Percentiles rank a stretch among this genome's conserved stretches.
Evolutionary conservation across 2,797 vertebrate genomes (phyloP).

Genomic region (Onychomys arenicola): DNA sequence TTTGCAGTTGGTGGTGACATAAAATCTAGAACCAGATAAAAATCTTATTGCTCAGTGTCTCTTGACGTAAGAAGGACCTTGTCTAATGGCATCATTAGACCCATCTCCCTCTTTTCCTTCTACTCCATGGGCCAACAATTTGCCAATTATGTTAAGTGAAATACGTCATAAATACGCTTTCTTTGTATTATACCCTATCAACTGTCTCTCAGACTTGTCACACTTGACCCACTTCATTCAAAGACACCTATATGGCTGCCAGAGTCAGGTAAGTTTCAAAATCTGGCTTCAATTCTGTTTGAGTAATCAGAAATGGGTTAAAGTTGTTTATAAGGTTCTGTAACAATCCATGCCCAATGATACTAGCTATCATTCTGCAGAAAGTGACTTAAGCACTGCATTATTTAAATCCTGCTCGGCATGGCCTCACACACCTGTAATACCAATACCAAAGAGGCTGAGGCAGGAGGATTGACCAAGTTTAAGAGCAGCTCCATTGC

Average conservation of each 20-base stretch:
- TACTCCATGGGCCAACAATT: background rate
- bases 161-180: background rate
- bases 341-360: background rate
- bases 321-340: background rate
- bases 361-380: background rate
- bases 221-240: background rate
- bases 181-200: background rate
- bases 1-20: background rate
- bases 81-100: background rate
- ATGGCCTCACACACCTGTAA: background rate
- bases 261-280: constrained; percentile 2
- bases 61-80: background rate
- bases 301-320: background rate
- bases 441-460: background rate
- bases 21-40: constrained; percentile 39
- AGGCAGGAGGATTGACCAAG: background rate
- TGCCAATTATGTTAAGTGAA: background rate
- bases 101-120: background rate
- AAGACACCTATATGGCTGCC: background rate
- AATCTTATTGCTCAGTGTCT: background rate
- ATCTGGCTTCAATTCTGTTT: constrained; percentile 7
- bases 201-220: background rate
- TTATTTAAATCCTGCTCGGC: constrained; percentile 11
- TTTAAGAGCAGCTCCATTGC: background rate
- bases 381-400: background rate